Evolutionary conservation across 2,797 vertebrate genomes (phyloP), one percentile per base, ranked within the genome.

Genomic region (Hippoglossus hippoglossus): DNA sequence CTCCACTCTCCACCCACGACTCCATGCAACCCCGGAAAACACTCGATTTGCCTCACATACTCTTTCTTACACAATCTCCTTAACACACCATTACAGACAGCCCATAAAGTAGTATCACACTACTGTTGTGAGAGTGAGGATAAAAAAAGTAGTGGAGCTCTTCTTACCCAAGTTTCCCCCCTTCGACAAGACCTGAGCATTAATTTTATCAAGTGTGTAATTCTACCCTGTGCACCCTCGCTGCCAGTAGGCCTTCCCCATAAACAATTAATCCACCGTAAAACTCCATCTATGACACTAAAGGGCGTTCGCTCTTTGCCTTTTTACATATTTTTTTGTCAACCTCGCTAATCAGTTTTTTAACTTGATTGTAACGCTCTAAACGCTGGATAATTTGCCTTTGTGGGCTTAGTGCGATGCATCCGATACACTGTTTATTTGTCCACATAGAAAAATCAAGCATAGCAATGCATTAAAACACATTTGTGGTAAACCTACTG

Each of bases 1-100:
- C 92, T 93, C 86, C 91, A 84, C 84, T 91, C 76, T 87, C 84
- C 87, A 81, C 91, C 89, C 89, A 90, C 90, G 51, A 72, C 80
- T 76, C 79, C 70, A 64, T 79, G 84, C 63, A 89, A 84, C 77
- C 78, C 73, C 59, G 50, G 36, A 75, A 79, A 76, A 80, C 77
- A 81, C 79, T 73, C 46, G 34, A 75, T 73, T 75, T 78, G 74
- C 74, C 74, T 77, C 68, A 83, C 59, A 84, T 67, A 66, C 61
- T 72, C 71, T 67, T 73, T 74, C 56, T 61, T 61, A 75, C 68
- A 77, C 79, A 71, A 57, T 78, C 56, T 60, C 62, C 21, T 62
- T 66, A 77, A 83, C 60, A 75, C 67, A 72, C 63, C 71, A 60
- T 73, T 61, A 75, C 68, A 75, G 69, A 73, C 59, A 69, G 44